Evolutionary conservation across 1,140 invertebrate genomes (phyloP).

Genomic region (Carcinoscorpius rotundicauda): DNA sequence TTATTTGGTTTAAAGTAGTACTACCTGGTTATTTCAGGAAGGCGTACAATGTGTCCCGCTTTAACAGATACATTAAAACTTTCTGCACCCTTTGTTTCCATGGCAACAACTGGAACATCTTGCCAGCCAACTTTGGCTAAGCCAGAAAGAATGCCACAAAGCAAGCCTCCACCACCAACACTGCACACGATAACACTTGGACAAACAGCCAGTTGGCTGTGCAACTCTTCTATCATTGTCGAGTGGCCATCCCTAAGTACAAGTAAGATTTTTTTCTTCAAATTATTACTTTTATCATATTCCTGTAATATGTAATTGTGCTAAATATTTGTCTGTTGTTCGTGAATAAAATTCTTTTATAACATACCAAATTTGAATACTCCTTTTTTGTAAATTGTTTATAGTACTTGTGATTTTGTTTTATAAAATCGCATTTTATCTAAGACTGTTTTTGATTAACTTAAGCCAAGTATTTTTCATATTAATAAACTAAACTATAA

Average conservation of each 20-base stretch:
- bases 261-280: slow-evolving; percentile 22
- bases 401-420: too few species aligned
- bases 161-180: slow-evolving; percentile 40
- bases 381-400: too few species aligned
- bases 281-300: too few species aligned
- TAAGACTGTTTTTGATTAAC: too few species aligned
- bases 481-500: too few species aligned
- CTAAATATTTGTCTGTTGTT: too few species aligned
- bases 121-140: slow-evolving; percentile 30
- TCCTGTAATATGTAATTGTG: too few species aligned
- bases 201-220: slow-evolving; percentile 26
- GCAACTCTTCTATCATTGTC: slow-evolving; percentile 35
- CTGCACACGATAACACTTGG: slow-evolving; percentile 35
- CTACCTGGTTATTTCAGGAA: slow-evolving; percentile 34
- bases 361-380: too few species aligned
- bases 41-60: slow-evolving; percentile 30
- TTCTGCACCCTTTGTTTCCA: slow-evolving; percentile 42
- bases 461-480: too few species aligned
- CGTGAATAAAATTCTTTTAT: too few species aligned
- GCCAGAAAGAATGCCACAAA: slow-evolving; percentile 31
- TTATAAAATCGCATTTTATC: too few species aligned
- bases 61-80: slow-evolving; percentile 36
- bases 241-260: slow-evolving; percentile 37
- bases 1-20: neutral
- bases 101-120: slow-evolving; percentile 37